A percentile compares a stretch with the other conserved stretches of the same genome.
These are phyloP conservation scores for Rhombomys opimus DNA, from an alignment of 2,113 vertebrate genomes.

Conservation along the genomic window DNA sequence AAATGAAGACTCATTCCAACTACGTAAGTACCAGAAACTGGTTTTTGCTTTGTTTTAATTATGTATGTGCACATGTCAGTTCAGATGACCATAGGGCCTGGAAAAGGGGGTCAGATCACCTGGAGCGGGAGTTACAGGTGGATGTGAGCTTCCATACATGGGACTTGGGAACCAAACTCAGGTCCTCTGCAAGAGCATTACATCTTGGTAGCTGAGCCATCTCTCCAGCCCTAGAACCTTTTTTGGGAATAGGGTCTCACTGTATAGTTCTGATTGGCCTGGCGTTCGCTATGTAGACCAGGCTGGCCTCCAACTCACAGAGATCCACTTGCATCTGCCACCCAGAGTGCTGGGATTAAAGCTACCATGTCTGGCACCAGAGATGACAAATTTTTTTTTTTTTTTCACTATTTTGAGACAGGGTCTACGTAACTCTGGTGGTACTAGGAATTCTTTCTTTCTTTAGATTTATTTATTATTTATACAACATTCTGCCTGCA, in stretches of 20 bases:
- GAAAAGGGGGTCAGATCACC: background rate
- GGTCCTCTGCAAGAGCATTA: background rate
- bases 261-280: background rate
- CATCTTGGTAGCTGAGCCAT: background rate
- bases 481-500: no score
- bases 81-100: background rate
- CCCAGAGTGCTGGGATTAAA: background rate
- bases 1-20: slow-evolving; percentile 1
- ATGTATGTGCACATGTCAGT: background rate
- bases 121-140: background rate
- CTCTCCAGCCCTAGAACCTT: background rate
- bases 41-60: background rate
- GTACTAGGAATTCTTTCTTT: background rate
- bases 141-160: background rate
- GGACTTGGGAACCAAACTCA: background rate
- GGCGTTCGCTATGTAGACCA: background rate
- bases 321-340: background rate
- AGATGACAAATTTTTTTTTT: background rate
- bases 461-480: no score
- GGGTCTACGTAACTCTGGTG: background rate
- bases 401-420: background rate
- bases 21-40: background rate
- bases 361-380: background rate
- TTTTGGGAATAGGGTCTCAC: background rate
- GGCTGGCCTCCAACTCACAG: background rate